These are phyloP conservation scores for Oscheius onirici DNA, from an alignment of 2,888 invertebrate species.

Conservation along the genomic window DNA sequence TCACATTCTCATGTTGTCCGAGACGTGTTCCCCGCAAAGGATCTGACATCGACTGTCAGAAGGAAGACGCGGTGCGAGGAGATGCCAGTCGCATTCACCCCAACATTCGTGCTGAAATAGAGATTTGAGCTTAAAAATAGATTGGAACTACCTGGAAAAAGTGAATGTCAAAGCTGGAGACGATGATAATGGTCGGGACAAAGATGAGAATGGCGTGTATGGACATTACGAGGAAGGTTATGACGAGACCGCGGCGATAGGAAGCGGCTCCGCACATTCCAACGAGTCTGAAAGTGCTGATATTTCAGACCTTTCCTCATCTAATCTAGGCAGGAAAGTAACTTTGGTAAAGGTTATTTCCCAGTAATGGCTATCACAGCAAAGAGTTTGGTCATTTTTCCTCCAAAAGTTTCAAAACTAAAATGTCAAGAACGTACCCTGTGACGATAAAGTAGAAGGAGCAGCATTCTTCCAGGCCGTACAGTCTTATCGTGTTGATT, in stretches of 20 bases:
- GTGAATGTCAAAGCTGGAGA: slow-evolving; percentile 67
- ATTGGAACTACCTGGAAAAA: slow-evolving; percentile 58
- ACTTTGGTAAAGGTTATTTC: not conserved
- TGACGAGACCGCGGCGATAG: slow-evolving; percentile 64
- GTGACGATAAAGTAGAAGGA: slow-evolving; percentile 64
- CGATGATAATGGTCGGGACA: slow-evolving; percentile 64
- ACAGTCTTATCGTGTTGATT: slow-evolving; percentile 59
- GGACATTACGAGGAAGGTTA: slow-evolving; percentile 64
- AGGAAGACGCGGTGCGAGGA: slow-evolving; percentile 63
- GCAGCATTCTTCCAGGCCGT: slow-evolving; percentile 63
- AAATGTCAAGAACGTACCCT: slow-evolving; percentile 47
- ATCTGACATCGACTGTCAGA: slow-evolving; percentile 65
- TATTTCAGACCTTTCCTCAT: not conserved
- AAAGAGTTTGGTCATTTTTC: too few species aligned
- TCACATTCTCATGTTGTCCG: slow-evolving; percentile 59
- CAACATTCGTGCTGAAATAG: slow-evolving; percentile 62
- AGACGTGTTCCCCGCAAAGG: slow-evolving; percentile 63
- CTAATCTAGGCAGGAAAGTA: not conserved
- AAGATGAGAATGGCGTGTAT: slow-evolving; percentile 64
- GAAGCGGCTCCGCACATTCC: slow-evolving; percentile 65
- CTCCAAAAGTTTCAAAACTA: too few species aligned
- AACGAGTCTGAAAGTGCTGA: slow-evolving; percentile 59
- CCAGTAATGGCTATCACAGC: too few species aligned
- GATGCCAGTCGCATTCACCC: slow-evolving; percentile 68
- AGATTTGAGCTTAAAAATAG: not conserved